These are phyloP conservation scores for Xenopus petersii DNA, from an alignment of 2,797 vertebrate species.

Conservation along the genomic window DNA sequence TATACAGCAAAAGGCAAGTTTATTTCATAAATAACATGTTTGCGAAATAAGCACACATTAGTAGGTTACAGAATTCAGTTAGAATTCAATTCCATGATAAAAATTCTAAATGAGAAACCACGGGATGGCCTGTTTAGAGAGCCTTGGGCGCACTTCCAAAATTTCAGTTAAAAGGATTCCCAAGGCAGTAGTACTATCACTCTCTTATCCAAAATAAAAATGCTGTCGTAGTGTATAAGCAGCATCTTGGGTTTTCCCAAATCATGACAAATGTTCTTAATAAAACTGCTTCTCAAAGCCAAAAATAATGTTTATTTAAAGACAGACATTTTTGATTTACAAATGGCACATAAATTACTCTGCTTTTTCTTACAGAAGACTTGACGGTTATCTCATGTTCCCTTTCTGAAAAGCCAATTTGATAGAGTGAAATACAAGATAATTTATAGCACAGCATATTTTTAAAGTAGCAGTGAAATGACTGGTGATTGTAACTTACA, in stretches of 20 bases:
- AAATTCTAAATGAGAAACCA: too few species aligned
- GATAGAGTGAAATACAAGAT: slow-evolving; percentile 80
- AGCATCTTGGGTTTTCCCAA: background rate
- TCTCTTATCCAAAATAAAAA: background rate
- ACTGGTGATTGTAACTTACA: slow-evolving; percentile 80
- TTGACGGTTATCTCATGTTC: slow-evolving; percentile 74
- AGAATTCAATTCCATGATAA: too few species aligned
- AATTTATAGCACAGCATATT: slow-evolving; percentile 81
- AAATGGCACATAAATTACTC: slow-evolving; percentile 72
- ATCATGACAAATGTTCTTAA: slow-evolving; percentile 8
- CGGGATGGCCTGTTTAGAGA: too few species aligned
- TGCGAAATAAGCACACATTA: too few species aligned
- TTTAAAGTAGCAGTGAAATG: slow-evolving; percentile 69
- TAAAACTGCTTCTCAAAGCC: slow-evolving; percentile 54
- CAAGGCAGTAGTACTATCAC: background rate
- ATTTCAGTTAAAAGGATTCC: background rate
- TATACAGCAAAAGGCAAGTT: too few species aligned
- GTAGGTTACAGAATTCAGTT: too few species aligned
- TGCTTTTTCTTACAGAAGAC: slow-evolving; percentile 72
- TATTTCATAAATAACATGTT: too few species aligned
- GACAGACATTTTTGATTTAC: slow-evolving; percentile 66
- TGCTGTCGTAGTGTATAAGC: background rate
- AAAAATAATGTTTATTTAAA: slow-evolving; percentile 68
- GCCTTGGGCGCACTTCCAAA: too few species aligned
- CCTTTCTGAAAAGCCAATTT: slow-evolving; percentile 73